Conservation (phyloP, 1,140 invertebrate species). For the Drosophila subobscura region DNA sequence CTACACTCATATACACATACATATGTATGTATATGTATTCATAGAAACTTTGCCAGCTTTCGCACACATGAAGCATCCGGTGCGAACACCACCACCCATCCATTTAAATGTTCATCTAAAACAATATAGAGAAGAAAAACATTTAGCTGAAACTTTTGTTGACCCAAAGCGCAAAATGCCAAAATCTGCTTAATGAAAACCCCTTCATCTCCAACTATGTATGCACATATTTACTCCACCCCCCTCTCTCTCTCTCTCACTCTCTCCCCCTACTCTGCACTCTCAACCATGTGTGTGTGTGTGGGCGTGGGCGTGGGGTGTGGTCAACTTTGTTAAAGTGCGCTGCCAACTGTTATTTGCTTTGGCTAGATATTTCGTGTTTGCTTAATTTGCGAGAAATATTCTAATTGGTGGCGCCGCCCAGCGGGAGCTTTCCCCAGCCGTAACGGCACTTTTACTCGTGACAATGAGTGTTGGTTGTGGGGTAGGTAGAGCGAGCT, state of each 20-base stretch:
- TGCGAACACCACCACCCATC: too few species aligned
- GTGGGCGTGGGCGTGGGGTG: slow-evolving; percentile 1
- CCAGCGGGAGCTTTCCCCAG: slow-evolving; percentile 65
- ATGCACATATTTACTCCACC: too few species aligned
- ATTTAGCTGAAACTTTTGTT: slow-evolving; percentile 41
- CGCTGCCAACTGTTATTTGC: slow-evolving; percentile 3
- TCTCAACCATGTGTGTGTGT: slow-evolving; percentile 9
- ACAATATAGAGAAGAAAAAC: slow-evolving; percentile 23
- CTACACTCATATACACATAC: too few species aligned
- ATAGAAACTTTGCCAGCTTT: too few species aligned
- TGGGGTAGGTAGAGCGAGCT: too few species aligned
- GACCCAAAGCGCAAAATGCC: slow-evolving; percentile 46
- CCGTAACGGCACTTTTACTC: slow-evolving; percentile 13
- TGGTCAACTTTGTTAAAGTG: slow-evolving; percentile 32
- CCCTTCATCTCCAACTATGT: neutral
- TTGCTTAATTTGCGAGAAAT: slow-evolving; percentile 52
- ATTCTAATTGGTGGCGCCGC: slow-evolving; percentile 59
- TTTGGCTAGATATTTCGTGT: slow-evolving; percentile 32
- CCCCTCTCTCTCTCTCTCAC: too few species aligned
- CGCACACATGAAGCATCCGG: neutral
- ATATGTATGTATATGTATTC: too few species aligned
- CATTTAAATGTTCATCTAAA: too few species aligned
- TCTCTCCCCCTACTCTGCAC: neutral
- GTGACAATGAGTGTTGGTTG: slow-evolving; percentile 1
- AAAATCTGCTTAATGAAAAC: slow-evolving; percentile 49